Conservation (phyloP, 2,113 vertebrate species). For the Myrmophylax atrothorax region DNA sequence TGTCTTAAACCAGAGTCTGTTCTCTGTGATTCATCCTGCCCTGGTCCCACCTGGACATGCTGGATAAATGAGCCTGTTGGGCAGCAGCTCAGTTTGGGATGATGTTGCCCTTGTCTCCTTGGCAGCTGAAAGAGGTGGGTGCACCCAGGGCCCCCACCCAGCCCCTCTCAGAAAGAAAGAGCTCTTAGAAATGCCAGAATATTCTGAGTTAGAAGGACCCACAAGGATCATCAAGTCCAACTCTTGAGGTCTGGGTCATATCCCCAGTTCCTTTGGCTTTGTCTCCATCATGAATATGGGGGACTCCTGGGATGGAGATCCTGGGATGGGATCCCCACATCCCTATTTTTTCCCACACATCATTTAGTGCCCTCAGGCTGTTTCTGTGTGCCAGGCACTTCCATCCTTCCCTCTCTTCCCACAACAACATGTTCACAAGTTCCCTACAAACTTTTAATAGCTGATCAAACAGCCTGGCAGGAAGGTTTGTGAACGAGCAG, state of each 20-base stretch:
- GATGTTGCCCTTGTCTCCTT: background rate
- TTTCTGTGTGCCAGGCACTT: background rate
- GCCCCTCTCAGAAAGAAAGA: background rate
- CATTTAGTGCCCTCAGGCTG: accelerated
- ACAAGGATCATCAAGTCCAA: background rate
- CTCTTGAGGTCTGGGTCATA: accelerated
- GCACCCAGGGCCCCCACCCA: background rate
- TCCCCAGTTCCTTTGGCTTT: background rate
- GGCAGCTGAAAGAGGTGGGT: background rate
- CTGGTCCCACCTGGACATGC: background rate
- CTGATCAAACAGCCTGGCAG: background rate
- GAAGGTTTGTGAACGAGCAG: background rate
- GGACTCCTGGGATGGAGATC: background rate
- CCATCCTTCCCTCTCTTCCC: background rate
- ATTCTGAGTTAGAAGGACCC: background rate
- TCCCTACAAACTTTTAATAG: slow-evolving; percentile 28
- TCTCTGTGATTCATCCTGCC: accelerated
- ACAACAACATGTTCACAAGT: background rate
- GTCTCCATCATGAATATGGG: background rate
- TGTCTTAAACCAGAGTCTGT: background rate
- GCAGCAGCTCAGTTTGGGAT: background rate
- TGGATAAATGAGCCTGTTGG: background rate
- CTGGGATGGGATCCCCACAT: background rate
- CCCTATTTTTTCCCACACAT: accelerated
- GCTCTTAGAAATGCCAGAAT: background rate